Evolutionary conservation across 2,797 vertebrate genomes (phyloP), one percentile per base, ranked within the genome.

Genomic region (Huso huso): DNA sequence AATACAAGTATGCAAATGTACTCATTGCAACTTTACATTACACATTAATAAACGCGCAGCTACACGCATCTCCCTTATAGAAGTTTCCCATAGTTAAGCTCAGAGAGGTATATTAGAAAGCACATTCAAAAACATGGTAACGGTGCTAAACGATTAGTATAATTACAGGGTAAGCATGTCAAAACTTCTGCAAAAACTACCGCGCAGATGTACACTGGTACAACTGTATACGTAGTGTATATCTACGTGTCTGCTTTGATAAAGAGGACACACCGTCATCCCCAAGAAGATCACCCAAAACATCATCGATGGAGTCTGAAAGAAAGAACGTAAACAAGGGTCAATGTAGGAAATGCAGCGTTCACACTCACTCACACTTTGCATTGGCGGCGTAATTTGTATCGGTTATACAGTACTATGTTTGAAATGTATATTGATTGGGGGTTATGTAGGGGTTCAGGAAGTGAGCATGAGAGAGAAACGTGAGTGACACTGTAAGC

Each of bases 221-320:
- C 15, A 53, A 13, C 9, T 23, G 13, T 12, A 37, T 51, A 61
- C 11, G 11, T 23, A 15, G 8, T 61, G 59, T 6, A 48, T 49
- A 53, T 55, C n/a, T 37, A 7, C 6, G 48, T 13, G 12, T 48
- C 23, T 18, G 9, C n/a, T 50, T 11, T n/a, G 49, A 10, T 7
- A 7, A 2, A 8, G 49, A 59, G 37, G 50, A 51, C 73, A 81
- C 80, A 90, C 89, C 75, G 1, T 86, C 86, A 3, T 81, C 80
- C 13, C 76, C 86, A 66, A 90, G 75, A 18, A 91, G 85, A 71
- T 91, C 86, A 51, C 74, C 83, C 64, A 94, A 81, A 48, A 92
- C 70, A 5, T 89, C 89, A 81, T 90, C 85, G 1, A 92, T 76
- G 18, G 90, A 85, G 69, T 77, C 90, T 75, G 75, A 73, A 69